phyloP scores from a whole-genome alignment of 2,888 invertebrate genomes.

The Embidobia sp. region DNA sequence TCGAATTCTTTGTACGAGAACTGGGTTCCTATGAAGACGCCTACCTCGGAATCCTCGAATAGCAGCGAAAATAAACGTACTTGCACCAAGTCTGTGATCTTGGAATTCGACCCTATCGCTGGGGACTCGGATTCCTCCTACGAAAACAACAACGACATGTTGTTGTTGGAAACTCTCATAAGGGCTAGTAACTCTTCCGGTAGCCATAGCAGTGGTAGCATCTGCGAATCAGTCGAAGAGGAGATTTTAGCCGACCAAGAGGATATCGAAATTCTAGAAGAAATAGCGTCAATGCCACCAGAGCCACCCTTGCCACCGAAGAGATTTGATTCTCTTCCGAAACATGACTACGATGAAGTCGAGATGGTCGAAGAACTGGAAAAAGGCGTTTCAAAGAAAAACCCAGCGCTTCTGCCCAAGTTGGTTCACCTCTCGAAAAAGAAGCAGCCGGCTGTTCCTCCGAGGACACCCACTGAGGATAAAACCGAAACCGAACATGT shows the following conservation, averaged over 20 bases:
- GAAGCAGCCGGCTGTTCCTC: slow-evolving; percentile 79
- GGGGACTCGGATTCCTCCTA: slow-evolving; percentile 71
- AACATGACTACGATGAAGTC: slow-evolving; percentile 80
- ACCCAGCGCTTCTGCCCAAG: slow-evolving; percentile 75
- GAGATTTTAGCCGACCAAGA: slow-evolving; percentile 82
- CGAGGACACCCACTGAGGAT: slow-evolving; percentile 67
- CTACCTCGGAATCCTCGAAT: not conserved
- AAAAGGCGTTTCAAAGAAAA: slow-evolving; percentile 66
- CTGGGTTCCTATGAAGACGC: slow-evolving; percentile 68
- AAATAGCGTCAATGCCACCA: slow-evolving; percentile 63
- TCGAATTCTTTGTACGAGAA: slow-evolving; percentile 83
- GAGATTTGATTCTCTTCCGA: slow-evolving; percentile 85
- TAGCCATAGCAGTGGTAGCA: slow-evolving; percentile 79
- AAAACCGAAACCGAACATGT: too few relatives aligned
- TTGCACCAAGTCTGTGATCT: slow-evolving; percentile 71
- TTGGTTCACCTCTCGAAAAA: slow-evolving; percentile 71
- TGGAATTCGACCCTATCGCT: slow-evolving; percentile 76
- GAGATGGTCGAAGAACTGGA: slow-evolving; percentile 68
- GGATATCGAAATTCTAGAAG: slow-evolving; percentile 73
- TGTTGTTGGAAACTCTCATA: slow-evolving; percentile 86
- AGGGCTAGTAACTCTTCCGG: slow-evolving; percentile 87
- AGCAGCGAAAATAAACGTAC: not conserved
- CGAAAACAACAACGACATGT: slow-evolving; percentile 84
- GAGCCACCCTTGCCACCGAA: slow-evolving; percentile 86
- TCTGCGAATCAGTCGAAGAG: slow-evolving; percentile 78